These are phyloP conservation scores for Gouania willdenowi DNA, from an alignment of 2,797 vertebrate genomes.

Conservation along the genomic window DNA sequence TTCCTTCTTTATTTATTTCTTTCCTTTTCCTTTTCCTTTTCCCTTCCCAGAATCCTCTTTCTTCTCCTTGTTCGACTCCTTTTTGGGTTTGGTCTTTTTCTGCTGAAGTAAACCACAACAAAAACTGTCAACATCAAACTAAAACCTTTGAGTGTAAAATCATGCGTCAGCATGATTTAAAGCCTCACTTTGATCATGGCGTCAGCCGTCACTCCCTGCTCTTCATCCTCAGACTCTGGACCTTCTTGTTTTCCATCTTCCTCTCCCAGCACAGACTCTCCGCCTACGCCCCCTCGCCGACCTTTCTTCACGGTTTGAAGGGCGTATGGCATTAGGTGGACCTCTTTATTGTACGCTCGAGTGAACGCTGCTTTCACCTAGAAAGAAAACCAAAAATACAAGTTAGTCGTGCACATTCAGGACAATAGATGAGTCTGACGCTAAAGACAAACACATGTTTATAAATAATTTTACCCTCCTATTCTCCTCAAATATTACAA, in stretches of 20 bases:
- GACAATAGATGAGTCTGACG: too few species aligned
- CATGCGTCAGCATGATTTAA: background rate
- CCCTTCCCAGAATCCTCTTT: constrained; percentile 78
- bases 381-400: background rate
- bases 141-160: too few species aligned
- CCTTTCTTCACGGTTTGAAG: constrained; percentile 79
- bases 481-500: too few species aligned
- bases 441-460: too few species aligned
- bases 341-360: constrained; percentile 89
- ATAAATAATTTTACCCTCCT: too few species aligned
- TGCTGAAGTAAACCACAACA: constrained; percentile 73
- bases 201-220: constrained; percentile 75
- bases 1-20: constrained; percentile 45
- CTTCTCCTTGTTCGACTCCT: constrained; percentile 78
- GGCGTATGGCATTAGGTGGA: constrained; percentile 87
- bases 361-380: constrained; percentile 98
- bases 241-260: constrained; percentile 49
- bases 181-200: constrained; percentile 96
- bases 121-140: too few species aligned
- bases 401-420: too few species aligned
- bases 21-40: constrained; percentile 61
- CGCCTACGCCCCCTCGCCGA: constrained; percentile 46
- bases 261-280: constrained; percentile 64
- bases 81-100: constrained; percentile 84
- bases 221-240: constrained; percentile 72